Base-by-base conservation (phyloP, 2,888 invertebrate species). In the Pseudanteris insignis region DNA sequence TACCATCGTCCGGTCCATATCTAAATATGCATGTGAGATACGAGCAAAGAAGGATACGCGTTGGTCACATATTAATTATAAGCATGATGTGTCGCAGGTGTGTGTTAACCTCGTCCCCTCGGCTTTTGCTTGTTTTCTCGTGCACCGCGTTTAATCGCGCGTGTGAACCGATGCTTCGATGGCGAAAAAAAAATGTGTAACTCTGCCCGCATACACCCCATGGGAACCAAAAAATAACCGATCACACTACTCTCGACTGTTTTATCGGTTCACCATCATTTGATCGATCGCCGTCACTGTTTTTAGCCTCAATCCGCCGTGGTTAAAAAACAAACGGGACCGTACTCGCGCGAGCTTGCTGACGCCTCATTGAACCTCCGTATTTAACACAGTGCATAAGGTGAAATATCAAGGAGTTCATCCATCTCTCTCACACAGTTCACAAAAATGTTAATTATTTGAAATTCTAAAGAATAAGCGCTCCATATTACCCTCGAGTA, bases 1-100 rank as follows among this genome's bases (percentile, higher is more conserved):
- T 48, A 64, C 43, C 58, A 68, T 71, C 71, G 61, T 71, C 59
- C 67, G 69, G 66, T 47, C 65, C 65, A 67, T 47, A 48, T 48
- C 55, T 68, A 66, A 68, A 70, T 68, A 70, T 69, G 65, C 8
- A 65, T 67, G 62, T 29, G 32, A 48, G 40, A 58, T 63, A 32
- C 29, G 47, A 36, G 60, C 64, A 43, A 67, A 51, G 53, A 68
- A 66, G 66, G 66, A 65, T 65, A 58, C 55, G 29, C 43, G 28
- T 44, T 50, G 67, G 67, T 67, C 66, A 68, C 65, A 65, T 64
- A 68, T 71, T 72, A 72, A 69, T 72, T 71, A 68, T 62, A 71
- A 60, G 66, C 66, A n/a, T n/a, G 53, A 66, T 53, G 50, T 65
- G 67, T 67, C 46, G 72, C 72, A 72, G 72, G 72, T 72, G 72